These are phyloP conservation scores for Microplitis deprimator DNA, from an alignment of 2,888 invertebrate genomes.

Conservation along the genomic window DNA sequence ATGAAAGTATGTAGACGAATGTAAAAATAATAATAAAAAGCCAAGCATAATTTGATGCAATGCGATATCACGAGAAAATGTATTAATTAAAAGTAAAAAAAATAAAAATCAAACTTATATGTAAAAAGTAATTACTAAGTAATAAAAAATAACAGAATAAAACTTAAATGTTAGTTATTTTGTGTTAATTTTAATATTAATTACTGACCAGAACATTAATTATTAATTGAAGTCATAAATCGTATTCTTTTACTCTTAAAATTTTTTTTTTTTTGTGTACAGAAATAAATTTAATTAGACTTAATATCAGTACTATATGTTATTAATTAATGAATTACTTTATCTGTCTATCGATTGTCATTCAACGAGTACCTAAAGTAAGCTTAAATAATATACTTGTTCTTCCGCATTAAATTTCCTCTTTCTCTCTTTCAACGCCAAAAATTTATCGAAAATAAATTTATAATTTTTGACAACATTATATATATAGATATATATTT, in stretches of 20 bases:
- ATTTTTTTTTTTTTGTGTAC: background rate
- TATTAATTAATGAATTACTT: background rate
- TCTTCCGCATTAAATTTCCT: background rate
- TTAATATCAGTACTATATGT: too few relatives aligned
- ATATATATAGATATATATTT: too few relatives aligned
- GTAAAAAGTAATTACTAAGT: background rate
- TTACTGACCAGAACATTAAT: too few relatives aligned
- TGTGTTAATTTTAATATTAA: background rate
- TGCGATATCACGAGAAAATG: background rate
- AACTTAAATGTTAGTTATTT: background rate
- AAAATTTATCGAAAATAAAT: background rate
- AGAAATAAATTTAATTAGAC: background rate
- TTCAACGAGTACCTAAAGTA: conserved; percentile 9
- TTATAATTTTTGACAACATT: too few relatives aligned
- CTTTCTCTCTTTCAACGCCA: background rate
- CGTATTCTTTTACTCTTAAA: background rate
- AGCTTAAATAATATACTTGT: background rate
- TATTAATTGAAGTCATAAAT: background rate
- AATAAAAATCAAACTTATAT: background rate
- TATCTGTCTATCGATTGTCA: conserved; percentile 20
- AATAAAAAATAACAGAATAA: conserved; percentile 15
- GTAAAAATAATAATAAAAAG: background rate
- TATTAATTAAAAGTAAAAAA: background rate
- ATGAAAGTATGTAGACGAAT: background rate
- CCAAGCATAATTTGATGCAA: background rate